These are phyloP conservation scores for Sebastiscus tertius DNA, from an alignment of 2,797 vertebrate genomes.

Conservation along the genomic window DNA sequence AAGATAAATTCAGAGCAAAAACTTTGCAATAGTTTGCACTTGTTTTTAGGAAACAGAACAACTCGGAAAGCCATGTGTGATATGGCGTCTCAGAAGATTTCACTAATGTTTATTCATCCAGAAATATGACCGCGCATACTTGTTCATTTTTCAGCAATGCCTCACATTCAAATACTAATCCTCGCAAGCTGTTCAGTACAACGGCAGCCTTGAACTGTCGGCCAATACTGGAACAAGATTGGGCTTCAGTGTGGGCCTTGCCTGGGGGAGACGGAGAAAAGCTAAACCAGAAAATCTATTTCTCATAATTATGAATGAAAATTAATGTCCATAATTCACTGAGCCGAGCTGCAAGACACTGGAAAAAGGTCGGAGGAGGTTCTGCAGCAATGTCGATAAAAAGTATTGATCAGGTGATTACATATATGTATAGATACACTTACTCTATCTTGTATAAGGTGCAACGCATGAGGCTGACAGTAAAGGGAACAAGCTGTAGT, in stretches of 20 bases:
- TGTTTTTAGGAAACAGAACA: not conserved
- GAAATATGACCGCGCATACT: constrained; percentile 18
- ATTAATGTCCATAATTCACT: constrained; percentile 65
- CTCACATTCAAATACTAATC: constrained; percentile 56
- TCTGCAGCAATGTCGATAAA: constrained; percentile 37
- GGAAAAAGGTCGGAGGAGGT: constrained; percentile 40
- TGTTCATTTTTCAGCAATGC: constrained; percentile 30
- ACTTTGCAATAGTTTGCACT: not conserved
- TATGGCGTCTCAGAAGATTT: constrained; percentile 13
- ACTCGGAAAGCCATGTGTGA: not conserved
- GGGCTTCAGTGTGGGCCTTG: constrained; percentile 44
- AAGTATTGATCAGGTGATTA: constrained; percentile 56
- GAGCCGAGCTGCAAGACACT: constrained; percentile 39
- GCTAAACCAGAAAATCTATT: constrained; percentile 66
- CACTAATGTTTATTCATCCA: constrained; percentile 31
- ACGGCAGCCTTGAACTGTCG: constrained; percentile 47
- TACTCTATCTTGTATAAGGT: constrained; percentile 33
- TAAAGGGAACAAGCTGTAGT: constrained; percentile 23
- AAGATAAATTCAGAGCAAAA: not conserved
- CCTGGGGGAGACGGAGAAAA: constrained; percentile 42
- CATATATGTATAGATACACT: constrained; percentile 44
- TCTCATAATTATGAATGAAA: constrained; percentile 69
- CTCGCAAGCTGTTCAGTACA: constrained; percentile 43
- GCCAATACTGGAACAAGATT: constrained; percentile 45
- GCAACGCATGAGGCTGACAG: constrained; percentile 28